These are phyloP conservation scores for Masnerella sp. DNA, from an alignment of 2,888 invertebrate genomes.

Conservation along the genomic window DNA sequence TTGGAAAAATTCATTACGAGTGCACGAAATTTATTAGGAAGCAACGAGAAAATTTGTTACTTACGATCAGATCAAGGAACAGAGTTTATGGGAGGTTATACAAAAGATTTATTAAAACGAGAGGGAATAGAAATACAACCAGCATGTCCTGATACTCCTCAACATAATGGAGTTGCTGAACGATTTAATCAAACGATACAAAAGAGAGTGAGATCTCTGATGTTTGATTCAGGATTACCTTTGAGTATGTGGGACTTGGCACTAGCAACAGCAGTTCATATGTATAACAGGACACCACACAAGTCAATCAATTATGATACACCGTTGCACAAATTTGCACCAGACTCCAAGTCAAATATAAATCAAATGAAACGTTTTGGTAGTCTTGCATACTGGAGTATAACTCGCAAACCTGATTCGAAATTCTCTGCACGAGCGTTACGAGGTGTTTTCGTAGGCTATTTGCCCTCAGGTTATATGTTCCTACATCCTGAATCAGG, in stretches of 20 bases:
- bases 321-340: background rate
- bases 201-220: background rate
- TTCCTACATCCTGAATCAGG: background rate
- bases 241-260: conserved; percentile 4
- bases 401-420: conserved; percentile 1
- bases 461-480: background rate
- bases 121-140: conserved; percentile 20
- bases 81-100: conserved; percentile 15
- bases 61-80: conserved; percentile 13
- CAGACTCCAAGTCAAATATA: background rate
- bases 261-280: background rate
- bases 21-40: conserved; percentile 58
- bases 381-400: conserved; percentile 1
- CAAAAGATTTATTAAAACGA: conserved; percentile 8
- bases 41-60: conserved; percentile 59
- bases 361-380: conserved; percentile 5
- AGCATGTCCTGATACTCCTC: conserved; percentile 5
- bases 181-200: conserved; percentile 4
- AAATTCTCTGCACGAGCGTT: conserved; percentile 9
- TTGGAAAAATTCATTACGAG: conserved; percentile 46
- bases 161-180: conserved; percentile 1
- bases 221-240: background rate
- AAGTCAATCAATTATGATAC: background rate
- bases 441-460: conserved; percentile 4
- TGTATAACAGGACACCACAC: background rate